Base-by-base conservation (phyloP, 2,797 vertebrate species). In the Pseudomugil tenellus region DNA sequence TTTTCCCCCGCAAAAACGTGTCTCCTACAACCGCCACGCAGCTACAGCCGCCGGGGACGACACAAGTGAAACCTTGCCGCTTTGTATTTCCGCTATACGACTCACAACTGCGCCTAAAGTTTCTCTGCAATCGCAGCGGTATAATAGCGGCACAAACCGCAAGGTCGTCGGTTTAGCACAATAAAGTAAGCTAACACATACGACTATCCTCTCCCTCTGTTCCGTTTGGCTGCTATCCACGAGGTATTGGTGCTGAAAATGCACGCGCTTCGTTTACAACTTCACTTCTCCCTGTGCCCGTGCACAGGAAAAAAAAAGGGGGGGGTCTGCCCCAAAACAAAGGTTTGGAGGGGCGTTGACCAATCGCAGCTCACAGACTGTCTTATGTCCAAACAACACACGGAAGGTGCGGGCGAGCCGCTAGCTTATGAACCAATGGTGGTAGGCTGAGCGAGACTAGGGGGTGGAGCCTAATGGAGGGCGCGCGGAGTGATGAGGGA, bases 201-300 rank as follows among this genome's bases (percentile, higher is more conserved):
- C 74, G 60, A 55, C 56, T 26, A 11, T 4, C 32, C 56, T 51
- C 39, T 41, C 46, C n/a, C n/a, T 17, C 12, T 35, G 70, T 63
- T 74, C 66, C 49, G 69, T 58, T 79, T 87, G 83, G 85, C 87
- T 85, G 93, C 92, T 94, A 84, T 94, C 92, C 92, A 90, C 85
- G 84, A 72, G 89, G 85, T 87, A 72, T 88, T 91, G 88, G 92
- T 92, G 92, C 92, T 91, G 92, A 93, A 92, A 81, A 90, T 86
- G 92, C 91, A 89, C 91, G 89, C 91, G 92, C 87, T 83, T 85
- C 71, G 88, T 92, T 94, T 93, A 94, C 94, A 92, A 94, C 92
- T 92, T 79, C 76, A 79, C 77, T 84, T 80, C 77, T 85, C 52
- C 83, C 77, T 89, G 73, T 73, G 77, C 84, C 61, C 85, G 87